These are phyloP conservation scores for Nemotelus pantherinus DNA, from an alignment of 2,888 invertebrate species.

Conservation along the genomic window DNA sequence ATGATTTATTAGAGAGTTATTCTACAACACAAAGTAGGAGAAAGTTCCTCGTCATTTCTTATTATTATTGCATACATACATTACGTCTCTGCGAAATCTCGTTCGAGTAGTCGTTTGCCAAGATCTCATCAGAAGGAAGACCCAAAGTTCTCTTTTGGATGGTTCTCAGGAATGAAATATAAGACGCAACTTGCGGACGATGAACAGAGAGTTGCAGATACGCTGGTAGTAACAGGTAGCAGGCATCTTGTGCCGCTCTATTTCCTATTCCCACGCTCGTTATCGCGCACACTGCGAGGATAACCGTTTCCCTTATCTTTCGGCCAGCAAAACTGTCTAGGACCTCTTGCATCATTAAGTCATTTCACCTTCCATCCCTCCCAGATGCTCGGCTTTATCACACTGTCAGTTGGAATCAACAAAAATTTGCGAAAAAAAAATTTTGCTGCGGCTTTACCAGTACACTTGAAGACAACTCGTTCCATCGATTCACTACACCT, in stretches of 20 bases:
- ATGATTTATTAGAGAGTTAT: no score
- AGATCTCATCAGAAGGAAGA: no score
- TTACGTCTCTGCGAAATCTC: no score
- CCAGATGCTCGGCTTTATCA: background rate
- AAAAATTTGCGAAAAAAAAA: background rate
- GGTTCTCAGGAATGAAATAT: background rate
- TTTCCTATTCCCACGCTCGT: conserved; percentile 18
- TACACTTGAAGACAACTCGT: background rate
- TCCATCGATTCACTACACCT: conserved; percentile 4
- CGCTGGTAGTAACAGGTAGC: background rate
- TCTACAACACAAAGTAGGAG: no score
- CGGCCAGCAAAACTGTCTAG: background rate
- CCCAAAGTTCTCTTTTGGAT: background rate
- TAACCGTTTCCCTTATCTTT: background rate
- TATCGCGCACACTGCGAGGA: conserved; percentile 4
- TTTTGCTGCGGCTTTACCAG: background rate
- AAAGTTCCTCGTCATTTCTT: background rate
- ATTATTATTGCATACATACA: background rate
- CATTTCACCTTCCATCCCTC: background rate
- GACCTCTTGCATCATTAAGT: background rate
- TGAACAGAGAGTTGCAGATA: background rate
- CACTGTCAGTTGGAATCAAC: conserved; percentile 1
- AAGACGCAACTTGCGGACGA: background rate
- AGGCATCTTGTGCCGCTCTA: background rate
- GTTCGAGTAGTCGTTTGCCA: no score